Percentiles rank a stretch among this genome's conserved stretches.
Conservation (phyloP, 2,113 vertebrate genomes). For the Haemorhous mexicanus region DNA sequence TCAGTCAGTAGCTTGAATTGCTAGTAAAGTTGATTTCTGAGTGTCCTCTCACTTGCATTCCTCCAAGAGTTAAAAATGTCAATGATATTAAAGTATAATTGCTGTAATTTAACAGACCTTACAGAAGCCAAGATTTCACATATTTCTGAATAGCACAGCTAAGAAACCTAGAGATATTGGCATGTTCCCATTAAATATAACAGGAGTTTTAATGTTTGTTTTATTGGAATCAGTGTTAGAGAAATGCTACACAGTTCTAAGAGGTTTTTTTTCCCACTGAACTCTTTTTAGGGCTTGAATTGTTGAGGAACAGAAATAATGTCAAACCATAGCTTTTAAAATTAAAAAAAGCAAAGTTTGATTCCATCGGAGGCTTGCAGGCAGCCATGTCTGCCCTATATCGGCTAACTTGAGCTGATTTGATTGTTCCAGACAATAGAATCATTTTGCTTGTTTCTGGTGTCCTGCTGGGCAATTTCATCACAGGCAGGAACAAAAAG, state of each 20-base stretch:
- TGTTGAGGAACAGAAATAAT: not conserved
- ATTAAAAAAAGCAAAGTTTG: not conserved
- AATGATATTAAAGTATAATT: not conserved
- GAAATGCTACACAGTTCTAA: not conserved
- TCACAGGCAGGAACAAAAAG: slow-evolving; percentile 10
- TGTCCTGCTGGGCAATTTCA: slow-evolving; percentile 49
- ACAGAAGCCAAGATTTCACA: not conserved
- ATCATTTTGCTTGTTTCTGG: slow-evolving; percentile 20
- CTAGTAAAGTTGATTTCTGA: not conserved
- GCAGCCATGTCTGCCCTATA: slow-evolving; percentile 1
- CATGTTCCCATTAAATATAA: not conserved
- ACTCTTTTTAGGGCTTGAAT: not conserved
- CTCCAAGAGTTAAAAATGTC: not conserved
- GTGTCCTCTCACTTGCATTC: not conserved
- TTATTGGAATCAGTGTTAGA: not conserved
- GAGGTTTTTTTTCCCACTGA: not conserved
- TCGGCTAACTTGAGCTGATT: slow-evolving; percentile 3
- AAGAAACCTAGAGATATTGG: not conserved
- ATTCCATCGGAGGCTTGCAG: not conserved
- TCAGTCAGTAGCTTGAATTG: not conserved
- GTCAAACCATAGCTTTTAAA: not conserved
- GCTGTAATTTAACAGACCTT: not conserved
- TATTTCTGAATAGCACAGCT: not conserved
- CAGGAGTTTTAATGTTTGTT: not conserved
- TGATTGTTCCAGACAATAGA: slow-evolving; percentile 46